Base-by-base conservation (phyloP, 1,140 invertebrate genomes). In the Philotrypesis tridentata region DNA sequence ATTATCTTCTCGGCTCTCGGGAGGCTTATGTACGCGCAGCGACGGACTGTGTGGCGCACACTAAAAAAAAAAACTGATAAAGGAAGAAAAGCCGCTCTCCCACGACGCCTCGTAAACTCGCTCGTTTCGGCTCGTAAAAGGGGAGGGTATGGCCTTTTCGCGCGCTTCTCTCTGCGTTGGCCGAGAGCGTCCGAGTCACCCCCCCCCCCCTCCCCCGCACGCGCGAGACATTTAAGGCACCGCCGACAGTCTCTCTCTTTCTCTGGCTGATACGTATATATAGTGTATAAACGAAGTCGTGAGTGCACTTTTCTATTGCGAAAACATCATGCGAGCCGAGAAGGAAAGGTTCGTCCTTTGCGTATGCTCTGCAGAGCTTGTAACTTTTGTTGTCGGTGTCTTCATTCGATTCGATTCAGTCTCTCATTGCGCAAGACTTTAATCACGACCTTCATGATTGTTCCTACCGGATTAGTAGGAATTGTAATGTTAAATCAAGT, bases 101-200 rank as follows among this genome's bases (percentile, higher is more conserved):
- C 73, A 76, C 73, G 73, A 33, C 60, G 60, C 73, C 29, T 76
- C 73, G 55, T 76, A 76, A 76, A 76, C 55, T 63, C 60, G 14
- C 48, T 74, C 27, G 12, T 74, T 74, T 60, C 37, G 7, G 17
- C 21, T 48, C 40, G 67, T 70, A 31, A 70, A 70, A 70, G 29
- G 27, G 65, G 14, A 8, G 6, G 65, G n/a, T n/a, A 29, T 11
- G 25, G 65, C 65, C 2, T 27, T 27, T 68, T 17, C 65, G n/a
- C 11, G 11, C 61, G 21, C 17, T 43, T 61, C 23, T 61, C 21
- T 61, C 3, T 2, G 60, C 60, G 60, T 23, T n/a, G 60, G n/a
- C n/a, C n/a, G n/a, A n/a, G n/a, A n/a, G n/a, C n/a, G n/a, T n/a
- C n/a, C n/a, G n/a, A n/a, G n/a, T n/a, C n/a, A n/a, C n/a, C n/a